These are phyloP conservation scores for Ornithorhynchus anatinus DNA, from an alignment of 2,113 vertebrate genomes.

Conservation along the genomic window DNA sequence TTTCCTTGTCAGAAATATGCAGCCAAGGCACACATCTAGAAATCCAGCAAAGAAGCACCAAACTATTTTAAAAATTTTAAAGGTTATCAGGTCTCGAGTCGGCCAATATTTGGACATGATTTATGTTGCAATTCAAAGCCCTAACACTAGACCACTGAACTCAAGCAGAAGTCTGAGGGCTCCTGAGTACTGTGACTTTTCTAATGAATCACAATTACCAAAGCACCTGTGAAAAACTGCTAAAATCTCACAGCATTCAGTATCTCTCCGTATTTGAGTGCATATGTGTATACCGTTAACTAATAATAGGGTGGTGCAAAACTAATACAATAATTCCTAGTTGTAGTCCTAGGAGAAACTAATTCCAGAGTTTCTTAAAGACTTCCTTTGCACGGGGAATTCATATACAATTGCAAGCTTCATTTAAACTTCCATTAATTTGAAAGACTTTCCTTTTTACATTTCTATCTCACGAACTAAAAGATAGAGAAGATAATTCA, in stretches of 20 bases:
- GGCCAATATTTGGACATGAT: conserved; percentile 30
- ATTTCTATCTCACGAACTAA: not conserved
- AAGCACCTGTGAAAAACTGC: conserved; percentile 49
- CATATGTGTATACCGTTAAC: not conserved
- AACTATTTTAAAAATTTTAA: not conserved
- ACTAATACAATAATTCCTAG: not conserved
- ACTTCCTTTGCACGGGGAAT: conserved; percentile 14
- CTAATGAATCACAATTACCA: conserved; percentile 59
- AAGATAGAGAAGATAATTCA: not conserved
- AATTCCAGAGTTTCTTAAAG: conserved; percentile 8
- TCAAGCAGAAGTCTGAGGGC: conserved; percentile 22
- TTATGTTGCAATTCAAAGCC: conserved; percentile 31
- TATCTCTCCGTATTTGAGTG: conserved; percentile 13
- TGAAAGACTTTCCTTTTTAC: not conserved
- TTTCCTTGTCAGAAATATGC: not conserved
- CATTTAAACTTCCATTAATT: not conserved
- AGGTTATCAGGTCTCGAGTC: not conserved
- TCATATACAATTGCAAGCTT: not conserved
- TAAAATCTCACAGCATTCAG: conserved; percentile 23
- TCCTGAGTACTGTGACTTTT: conserved; percentile 25
- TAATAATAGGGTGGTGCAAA: not conserved
- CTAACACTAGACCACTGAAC: conserved; percentile 1
- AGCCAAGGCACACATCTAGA: not conserved
- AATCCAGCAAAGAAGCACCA: conserved; percentile 23
- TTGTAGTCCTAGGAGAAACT: not conserved